phyloP scores from a whole-genome alignment of 2,113 vertebrate genomes.

The Petromus typicus region DNA sequence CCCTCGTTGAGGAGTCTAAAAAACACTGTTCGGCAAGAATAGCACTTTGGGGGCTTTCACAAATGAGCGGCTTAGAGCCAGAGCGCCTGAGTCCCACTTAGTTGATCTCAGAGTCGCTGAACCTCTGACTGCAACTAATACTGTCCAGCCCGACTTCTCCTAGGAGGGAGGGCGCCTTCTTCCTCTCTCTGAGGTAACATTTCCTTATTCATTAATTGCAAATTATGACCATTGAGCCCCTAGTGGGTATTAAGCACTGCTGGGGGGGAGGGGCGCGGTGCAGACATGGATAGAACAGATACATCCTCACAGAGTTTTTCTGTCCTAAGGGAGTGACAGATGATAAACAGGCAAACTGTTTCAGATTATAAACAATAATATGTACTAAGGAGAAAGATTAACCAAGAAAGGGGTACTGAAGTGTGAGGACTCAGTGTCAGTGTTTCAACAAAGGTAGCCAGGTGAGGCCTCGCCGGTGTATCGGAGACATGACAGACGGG shows the following conservation, averaged over 20 bases:
- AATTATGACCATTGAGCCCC: neutral
- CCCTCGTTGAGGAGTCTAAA: conserved; percentile 23
- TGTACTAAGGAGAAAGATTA: neutral
- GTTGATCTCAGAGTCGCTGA: neutral
- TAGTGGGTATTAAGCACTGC: neutral
- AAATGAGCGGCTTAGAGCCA: conserved; percentile 22
- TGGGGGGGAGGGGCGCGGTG: no score
- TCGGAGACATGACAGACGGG: neutral
- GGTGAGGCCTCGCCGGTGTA: neutral
- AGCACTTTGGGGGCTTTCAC: conserved; percentile 54
- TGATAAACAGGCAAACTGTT: neutral
- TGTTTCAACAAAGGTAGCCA: neutral
- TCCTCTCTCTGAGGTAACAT: neutral
- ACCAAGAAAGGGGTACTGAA: neutral
- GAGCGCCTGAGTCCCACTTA: neutral
- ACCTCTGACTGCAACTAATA: neutral
- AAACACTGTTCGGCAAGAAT: conserved; percentile 45
- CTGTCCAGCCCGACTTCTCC: neutral
- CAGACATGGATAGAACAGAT: neutral
- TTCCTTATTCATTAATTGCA: conserved; percentile 13
- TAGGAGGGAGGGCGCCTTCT: neutral
- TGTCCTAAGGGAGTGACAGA: neutral
- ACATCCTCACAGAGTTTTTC: neutral
- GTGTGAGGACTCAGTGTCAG: accelerated
- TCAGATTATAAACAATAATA: neutral